Evolutionary conservation across 2,888 invertebrate genomes (phyloP), one percentile per base, ranked within the genome.

Genomic region (Metacarcinus magister): DNA sequence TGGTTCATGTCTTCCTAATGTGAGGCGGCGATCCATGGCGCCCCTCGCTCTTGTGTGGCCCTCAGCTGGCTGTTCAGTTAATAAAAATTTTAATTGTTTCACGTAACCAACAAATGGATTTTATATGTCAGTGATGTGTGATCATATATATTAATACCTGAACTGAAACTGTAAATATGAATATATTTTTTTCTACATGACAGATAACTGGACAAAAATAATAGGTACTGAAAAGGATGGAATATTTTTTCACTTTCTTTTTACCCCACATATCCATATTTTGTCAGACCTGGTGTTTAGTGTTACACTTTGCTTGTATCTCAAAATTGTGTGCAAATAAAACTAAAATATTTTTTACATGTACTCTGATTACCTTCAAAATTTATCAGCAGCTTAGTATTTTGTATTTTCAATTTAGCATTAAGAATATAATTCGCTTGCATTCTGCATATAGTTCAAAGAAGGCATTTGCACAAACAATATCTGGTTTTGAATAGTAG

Each of bases 101-200:
- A 82, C n/a, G 54, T 43, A 48, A 46, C 2, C 44, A 44, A 28
- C n/a, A 92, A 28, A 92, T 28, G 48, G 13, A 48, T 92, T 92
- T 92, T 92, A 48, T 92, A 48, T 44, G 75, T 10, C 7, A 28
- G 28, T 8, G 28, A 82, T 5, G 28, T n/a, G n/a, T 82, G 28
- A 82, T 82, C n/a, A 82, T 23, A 60, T 82, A 82, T 82, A 82
- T 82, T 82, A 82, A 23, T 82, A 82, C 23, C n/a, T 82, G 60
- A 60, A 60, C 23, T 60, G 60, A 60, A 60, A 60, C 23, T 82
- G 75, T 82, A 82, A 28, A 82, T 82, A 82, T n/a, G 75, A 82
- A 82, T 82, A 82, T 82, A 82, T 82, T 82, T 82, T 82, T 82
- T 28, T 82, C 75, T 82, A 82, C 75, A 82, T 82, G 10, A 75